Conservation (phyloP, 2,888 invertebrate genomes). For the Dasypolia templi region DNA sequence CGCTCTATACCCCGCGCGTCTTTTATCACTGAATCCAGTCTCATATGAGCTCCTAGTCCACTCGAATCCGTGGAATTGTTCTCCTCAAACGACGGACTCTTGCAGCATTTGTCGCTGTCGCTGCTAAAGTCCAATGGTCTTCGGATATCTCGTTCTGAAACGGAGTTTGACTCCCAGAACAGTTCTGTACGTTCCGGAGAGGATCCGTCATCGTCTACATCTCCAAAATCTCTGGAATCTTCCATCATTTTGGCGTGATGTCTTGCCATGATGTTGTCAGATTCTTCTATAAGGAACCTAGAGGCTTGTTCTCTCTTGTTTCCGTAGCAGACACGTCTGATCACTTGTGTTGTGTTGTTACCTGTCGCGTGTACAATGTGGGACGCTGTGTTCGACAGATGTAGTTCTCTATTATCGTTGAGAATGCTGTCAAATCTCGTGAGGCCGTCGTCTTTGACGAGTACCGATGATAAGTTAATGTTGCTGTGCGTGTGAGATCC, state of each 20-base stretch:
- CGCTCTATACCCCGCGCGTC: slow-evolving; percentile 80
- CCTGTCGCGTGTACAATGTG: slow-evolving; percentile 83
- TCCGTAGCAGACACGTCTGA: slow-evolving; percentile 83
- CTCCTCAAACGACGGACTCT: slow-evolving; percentile 86
- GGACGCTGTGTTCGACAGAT: slow-evolving; percentile 81
- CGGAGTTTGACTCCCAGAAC: slow-evolving; percentile 87
- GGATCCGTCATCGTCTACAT: slow-evolving; percentile 80
- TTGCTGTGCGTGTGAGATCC: slow-evolving; percentile 68
- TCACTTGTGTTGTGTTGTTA: slow-evolving; percentile 86
- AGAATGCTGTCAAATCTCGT: slow-evolving; percentile 82
- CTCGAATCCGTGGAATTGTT: slow-evolving; percentile 86
- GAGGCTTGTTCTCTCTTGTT: slow-evolving; percentile 74
- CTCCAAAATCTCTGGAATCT: slow-evolving; percentile 81
- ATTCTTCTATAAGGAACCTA: slow-evolving; percentile 80
- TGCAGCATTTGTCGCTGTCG: slow-evolving; percentile 88
- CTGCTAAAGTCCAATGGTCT: slow-evolving; percentile 85
- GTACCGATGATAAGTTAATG: slow-evolving; percentile 78
- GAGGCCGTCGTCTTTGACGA: slow-evolving; percentile 82
- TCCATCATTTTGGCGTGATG: slow-evolving; percentile 82
- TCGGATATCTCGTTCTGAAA: slow-evolving; percentile 81
- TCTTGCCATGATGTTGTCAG: slow-evolving; percentile 77
- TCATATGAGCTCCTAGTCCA: slow-evolving; percentile 80
- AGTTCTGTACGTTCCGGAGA: slow-evolving; percentile 85
- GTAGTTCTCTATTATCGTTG: slow-evolving; percentile 81
- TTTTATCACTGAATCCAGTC: slow-evolving; percentile 88